Evolutionary conservation across 2,888 invertebrate species (phyloP).

Genomic region (Subacronicta megacephala): DNA sequence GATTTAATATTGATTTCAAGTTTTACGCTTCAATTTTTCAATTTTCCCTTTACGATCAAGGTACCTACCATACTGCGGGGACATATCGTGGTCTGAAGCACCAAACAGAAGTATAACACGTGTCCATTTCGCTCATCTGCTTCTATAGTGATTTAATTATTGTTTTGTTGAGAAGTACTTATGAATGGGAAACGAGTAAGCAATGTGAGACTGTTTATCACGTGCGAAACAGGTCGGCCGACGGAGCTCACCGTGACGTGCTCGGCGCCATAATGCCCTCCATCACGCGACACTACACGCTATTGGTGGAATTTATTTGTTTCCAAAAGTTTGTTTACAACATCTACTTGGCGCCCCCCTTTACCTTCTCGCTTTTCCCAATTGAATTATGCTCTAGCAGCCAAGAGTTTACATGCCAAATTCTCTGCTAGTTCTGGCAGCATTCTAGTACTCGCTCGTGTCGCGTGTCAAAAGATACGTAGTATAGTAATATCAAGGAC

Average conservation of each 20-base stretch:
- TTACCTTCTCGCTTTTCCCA: constrained; percentile 9
- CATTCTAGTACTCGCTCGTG: no score
- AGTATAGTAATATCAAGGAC: no score
- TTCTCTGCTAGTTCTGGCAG: no score
- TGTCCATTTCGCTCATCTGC: no score
- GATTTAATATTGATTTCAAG: constrained; percentile 25
- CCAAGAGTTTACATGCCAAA: no score
- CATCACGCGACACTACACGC: constrained; percentile 80
- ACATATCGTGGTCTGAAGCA: no score
- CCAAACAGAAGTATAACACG: no score
- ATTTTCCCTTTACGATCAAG: no score
- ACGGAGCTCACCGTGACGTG: constrained; percentile 73
- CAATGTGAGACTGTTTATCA: constrained; percentile 75
- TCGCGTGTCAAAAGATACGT: no score
- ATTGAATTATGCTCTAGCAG: neutral
- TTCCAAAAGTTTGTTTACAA: constrained; percentile 57
- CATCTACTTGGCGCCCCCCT: constrained; percentile 43
- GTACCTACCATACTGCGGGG: no score
- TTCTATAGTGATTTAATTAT: neutral
- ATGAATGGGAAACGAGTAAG: constrained; percentile 59
- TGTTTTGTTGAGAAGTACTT: constrained; percentile 49
- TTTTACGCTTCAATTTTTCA: no score
- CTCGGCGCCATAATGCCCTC: constrained; percentile 76
- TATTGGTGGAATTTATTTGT: constrained; percentile 72
- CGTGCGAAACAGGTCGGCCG: constrained; percentile 75